Percentiles rank a stretch among this genome's conserved stretches.
Conservation (phyloP, 2,797 vertebrate species). For the Falco novaeseelandiae region DNA sequence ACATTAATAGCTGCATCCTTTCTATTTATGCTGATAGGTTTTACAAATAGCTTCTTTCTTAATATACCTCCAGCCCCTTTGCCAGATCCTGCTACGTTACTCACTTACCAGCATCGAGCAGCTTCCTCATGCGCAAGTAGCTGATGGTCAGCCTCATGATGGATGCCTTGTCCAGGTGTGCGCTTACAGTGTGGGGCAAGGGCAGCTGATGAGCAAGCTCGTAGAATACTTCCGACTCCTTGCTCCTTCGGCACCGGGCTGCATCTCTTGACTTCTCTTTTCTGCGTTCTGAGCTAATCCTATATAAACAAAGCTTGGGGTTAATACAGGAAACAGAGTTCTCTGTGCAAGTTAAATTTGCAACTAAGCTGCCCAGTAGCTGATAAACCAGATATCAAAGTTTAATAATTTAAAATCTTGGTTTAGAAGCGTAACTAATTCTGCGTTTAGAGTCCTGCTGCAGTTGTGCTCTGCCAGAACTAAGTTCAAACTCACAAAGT, state of each 20-base stretch:
- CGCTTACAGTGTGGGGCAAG: constrained; percentile 91
- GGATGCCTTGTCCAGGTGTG: constrained; percentile 96
- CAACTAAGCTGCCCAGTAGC: neutral
- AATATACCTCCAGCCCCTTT: neutral
- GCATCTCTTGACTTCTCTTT: constrained; percentile 98
- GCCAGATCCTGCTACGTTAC: rapidly evolving
- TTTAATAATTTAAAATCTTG: neutral
- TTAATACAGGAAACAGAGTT: rapidly evolving
- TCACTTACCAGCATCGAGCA: constrained; percentile 87
- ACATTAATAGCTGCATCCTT: no score
- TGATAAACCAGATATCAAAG: neutral
- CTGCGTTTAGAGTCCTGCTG: neutral
- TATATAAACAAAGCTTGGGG: constrained; percentile 52
- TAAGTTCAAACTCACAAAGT: neutral
- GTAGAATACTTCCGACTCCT: constrained; percentile 97
- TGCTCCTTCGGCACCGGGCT: constrained; percentile 90
- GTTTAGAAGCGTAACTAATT: neutral
- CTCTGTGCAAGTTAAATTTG: neutral
- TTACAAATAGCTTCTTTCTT: neutral
- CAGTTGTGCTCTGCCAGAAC: rapidly evolving
- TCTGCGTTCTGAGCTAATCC: constrained; percentile 93
- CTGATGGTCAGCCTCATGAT: constrained; percentile 98
- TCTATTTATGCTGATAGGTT: neutral
- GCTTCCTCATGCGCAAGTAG: constrained; percentile 93
- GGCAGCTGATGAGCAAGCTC: constrained; percentile 95